These are phyloP conservation scores for Orchesella cincta DNA, from an alignment of 1,140 invertebrate genomes.

Conservation along the genomic window DNA sequence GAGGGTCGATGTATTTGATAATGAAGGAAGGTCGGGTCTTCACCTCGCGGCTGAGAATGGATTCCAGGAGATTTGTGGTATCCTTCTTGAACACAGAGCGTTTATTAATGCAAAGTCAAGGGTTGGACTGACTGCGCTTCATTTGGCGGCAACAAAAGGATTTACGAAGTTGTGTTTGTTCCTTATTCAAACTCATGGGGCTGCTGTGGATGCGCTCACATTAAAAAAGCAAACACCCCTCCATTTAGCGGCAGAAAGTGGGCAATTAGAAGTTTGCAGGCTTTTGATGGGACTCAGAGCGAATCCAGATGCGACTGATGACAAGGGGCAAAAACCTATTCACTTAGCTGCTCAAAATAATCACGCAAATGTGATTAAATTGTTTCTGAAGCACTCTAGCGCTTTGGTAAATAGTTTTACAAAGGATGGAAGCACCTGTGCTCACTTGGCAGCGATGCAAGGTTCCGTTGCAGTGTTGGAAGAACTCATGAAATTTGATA, in stretches of 20 bases:
- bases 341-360: conserved; percentile 96
- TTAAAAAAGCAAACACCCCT: conserved; percentile 85
- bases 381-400: conserved; percentile 93
- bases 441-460: conserved; percentile 97
- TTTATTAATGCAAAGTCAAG: conserved; percentile 95
- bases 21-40: conserved; percentile 88
- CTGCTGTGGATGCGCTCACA: conserved; percentile 91
- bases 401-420: conserved; percentile 92
- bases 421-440: conserved; percentile 92
- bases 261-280: conserved; percentile 90
- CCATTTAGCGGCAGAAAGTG: conserved; percentile 77
- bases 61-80: conserved; percentile 86
- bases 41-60: conserved; percentile 94
- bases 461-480: conserved; percentile 95
- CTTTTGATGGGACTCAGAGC: conserved; percentile 88
- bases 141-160: conserved; percentile 85
- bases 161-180: conserved; percentile 80
- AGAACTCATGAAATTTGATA: conserved; percentile 98
- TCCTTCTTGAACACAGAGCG: conserved; percentile 92
- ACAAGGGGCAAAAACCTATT: conserved; percentile 84
- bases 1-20: conserved; percentile 96
- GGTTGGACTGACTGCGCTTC: conserved; percentile 61
- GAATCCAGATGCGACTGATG: conserved; percentile 94
- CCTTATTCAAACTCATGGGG: conserved; percentile 89
- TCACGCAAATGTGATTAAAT: conserved; percentile 93